Evolutionary conservation across 2,888 invertebrate genomes (phyloP).

Genomic region (Drosophila incognita): DNA sequence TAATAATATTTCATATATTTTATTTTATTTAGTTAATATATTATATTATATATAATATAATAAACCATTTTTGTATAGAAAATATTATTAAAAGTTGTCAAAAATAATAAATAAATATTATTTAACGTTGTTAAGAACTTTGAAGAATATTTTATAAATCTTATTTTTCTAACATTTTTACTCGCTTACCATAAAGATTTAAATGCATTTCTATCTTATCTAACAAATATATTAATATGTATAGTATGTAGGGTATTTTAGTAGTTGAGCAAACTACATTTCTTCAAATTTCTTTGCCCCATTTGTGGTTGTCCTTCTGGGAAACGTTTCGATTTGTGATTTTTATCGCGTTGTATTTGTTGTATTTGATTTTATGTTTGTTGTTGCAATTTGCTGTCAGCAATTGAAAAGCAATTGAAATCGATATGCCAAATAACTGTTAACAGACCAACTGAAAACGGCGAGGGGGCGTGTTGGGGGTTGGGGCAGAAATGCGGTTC

Average conservation of each 20-base stretch:
- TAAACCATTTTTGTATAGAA: accelerated
- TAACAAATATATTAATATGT: neutral
- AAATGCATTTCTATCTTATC: neutral
- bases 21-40: neutral
- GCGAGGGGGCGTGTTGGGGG: neutral
- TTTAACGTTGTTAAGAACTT: neutral
- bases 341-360: constrained; percentile 46
- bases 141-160: too few relatives aligned
- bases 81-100: neutral
- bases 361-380: constrained; percentile 55
- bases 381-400: constrained; percentile 56
- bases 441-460: neutral
- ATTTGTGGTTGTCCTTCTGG: constrained; percentile 33
- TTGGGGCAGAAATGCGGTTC: neutral
- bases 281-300: constrained; percentile 1
- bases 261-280: neutral
- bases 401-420: constrained; percentile 63
- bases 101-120: too few relatives aligned
- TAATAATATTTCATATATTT: neutral
- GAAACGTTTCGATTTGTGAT: constrained; percentile 55
- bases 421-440: constrained; percentile 46
- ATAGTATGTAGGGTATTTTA: constrained; percentile 20
- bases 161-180: neutral
- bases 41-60: neutral
- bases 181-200: too few relatives aligned